These are phyloP conservation scores for Campylomormyrus tamandua DNA, from an alignment of 2,113 vertebrate genomes.

Conservation along the genomic window DNA sequence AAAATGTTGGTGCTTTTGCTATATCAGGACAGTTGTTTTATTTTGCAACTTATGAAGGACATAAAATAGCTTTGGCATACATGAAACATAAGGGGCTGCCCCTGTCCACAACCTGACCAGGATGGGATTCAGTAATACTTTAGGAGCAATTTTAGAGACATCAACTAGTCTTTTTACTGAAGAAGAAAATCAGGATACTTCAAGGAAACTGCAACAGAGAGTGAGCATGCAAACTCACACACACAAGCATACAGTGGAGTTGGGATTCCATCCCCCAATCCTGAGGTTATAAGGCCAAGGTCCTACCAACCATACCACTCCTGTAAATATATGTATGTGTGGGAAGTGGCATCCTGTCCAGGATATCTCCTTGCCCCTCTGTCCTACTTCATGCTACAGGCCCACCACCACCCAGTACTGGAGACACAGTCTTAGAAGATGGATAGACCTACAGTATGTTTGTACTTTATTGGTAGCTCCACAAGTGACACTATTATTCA, in stretches of 20 bases:
- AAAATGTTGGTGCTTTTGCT: neutral
- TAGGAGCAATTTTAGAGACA: neutral
- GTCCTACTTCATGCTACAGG: too few relatives aligned
- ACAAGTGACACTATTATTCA: too few relatives aligned
- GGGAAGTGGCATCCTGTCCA: too few relatives aligned
- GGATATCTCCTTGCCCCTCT: too few relatives aligned
- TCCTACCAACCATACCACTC: neutral
- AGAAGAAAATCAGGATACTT: neutral
- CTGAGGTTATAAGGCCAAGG: neutral
- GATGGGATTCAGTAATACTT: neutral
- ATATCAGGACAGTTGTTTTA: constrained; percentile 26
- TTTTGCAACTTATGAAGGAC: constrained; percentile 14
- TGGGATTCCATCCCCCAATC: too few relatives aligned
- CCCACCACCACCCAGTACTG: too few relatives aligned
- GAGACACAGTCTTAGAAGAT: too few relatives aligned
- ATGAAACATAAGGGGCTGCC: neutral
- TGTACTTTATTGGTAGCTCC: too few relatives aligned
- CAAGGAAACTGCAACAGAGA: neutral
- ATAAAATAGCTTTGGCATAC: neutral
- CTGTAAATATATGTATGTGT: neutral
- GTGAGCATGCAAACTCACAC: neutral
- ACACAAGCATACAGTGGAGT: too few relatives aligned
- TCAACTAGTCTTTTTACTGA: neutral
- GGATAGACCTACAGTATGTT: too few relatives aligned
- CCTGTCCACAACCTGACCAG: neutral